These are phyloP conservation scores for Embiotoca jacksoni DNA, from an alignment of 2,113 vertebrate genomes.

Conservation along the genomic window DNA sequence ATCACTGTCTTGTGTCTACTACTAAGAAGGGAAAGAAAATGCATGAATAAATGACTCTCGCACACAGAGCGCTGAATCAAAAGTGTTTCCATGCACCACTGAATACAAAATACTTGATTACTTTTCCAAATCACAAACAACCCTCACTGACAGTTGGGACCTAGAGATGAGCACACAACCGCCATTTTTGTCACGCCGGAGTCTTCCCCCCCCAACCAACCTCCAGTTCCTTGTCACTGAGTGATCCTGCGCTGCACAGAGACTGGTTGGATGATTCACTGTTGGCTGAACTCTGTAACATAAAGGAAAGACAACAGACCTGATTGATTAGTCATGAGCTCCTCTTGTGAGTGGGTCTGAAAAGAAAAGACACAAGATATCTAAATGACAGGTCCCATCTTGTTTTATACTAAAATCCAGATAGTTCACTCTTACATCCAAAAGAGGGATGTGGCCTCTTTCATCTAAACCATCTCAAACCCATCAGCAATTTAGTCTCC, in stretches of 20 bases:
- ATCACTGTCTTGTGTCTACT: too few species aligned
- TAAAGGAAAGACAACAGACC: slow-evolving; percentile 31
- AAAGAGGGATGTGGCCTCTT: neutral
- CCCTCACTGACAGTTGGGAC: neutral
- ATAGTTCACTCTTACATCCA: neutral
- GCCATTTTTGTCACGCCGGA: neutral
- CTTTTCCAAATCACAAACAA: neutral
- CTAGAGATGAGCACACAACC: neutral
- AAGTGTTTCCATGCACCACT: neutral
- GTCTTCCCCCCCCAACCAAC: slow-evolving; percentile 77
- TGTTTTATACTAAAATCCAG: neutral
- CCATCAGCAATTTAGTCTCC: too few species aligned
- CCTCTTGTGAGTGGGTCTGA: neutral
- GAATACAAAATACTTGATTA: neutral
- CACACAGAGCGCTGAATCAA: too few species aligned
- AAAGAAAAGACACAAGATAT: neutral
- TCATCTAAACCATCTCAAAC: too few species aligned
- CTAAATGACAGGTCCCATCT: neutral
- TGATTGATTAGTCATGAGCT: slow-evolving; percentile 22
- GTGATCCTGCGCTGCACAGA: slow-evolving; percentile 93
- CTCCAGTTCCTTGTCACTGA: slow-evolving; percentile 97
- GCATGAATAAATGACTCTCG: too few species aligned
- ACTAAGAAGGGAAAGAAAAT: too few species aligned
- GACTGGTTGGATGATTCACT: slow-evolving; percentile 98
- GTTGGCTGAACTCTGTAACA: slow-evolving; percentile 89